Conservation (phyloP, 2,113 vertebrate genomes). For the Glareola pratincola region DNA sequence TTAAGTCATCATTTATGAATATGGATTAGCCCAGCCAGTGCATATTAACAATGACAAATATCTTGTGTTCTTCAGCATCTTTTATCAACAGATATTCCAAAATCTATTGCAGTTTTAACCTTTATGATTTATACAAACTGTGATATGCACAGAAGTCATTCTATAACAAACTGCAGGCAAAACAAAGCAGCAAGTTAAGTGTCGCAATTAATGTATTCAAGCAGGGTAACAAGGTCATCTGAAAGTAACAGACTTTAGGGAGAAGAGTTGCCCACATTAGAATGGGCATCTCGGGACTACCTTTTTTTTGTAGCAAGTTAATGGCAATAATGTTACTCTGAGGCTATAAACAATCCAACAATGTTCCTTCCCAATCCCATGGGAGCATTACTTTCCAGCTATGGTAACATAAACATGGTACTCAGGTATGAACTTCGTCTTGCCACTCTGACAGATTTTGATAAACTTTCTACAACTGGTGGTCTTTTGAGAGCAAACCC, state of each 20-base stretch:
- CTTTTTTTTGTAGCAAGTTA: background rate
- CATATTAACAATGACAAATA: slow-evolving; percentile 1
- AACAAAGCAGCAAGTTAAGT: background rate
- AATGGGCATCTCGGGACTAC: background rate
- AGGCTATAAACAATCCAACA: background rate
- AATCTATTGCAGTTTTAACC: slow-evolving; percentile 11
- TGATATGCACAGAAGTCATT: background rate
- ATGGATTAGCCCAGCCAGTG: slow-evolving; percentile 5
- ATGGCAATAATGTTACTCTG: background rate
- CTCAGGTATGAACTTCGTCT: background rate
- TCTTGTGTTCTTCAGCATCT: background rate
- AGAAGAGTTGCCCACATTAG: background rate
- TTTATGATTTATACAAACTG: background rate
- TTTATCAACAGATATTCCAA: slow-evolving; percentile 32
- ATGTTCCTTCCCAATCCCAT: background rate
- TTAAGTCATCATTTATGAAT: slow-evolving; percentile 36
- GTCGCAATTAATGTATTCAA: background rate
- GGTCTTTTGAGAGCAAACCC: background rate
- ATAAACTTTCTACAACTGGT: background rate
- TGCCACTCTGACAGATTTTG: background rate
- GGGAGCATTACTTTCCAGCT: background rate
- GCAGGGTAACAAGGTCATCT: background rate
- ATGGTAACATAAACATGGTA: rapidly evolving
- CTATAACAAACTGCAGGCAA: background rate
- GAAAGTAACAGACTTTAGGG: background rate